Conservation (phyloP, 2,888 invertebrate species). For the Eutolmus rufibarbis region DNA sequence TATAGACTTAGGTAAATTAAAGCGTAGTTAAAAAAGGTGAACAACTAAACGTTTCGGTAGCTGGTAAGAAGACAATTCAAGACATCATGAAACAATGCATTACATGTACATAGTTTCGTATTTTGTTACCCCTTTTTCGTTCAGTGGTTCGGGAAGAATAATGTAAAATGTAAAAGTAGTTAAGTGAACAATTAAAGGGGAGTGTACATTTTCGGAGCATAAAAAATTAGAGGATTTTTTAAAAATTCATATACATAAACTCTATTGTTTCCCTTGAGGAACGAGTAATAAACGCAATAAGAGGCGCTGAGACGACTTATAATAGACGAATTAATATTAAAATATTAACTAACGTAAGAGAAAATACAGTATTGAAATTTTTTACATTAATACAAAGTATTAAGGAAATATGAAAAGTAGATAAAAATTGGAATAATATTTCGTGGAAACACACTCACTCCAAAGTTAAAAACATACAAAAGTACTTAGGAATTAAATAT, state of each 20-base stretch:
- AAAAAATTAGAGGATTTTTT: conserved; percentile 18
- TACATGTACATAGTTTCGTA: conserved; percentile 28
- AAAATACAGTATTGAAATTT: conserved; percentile 45
- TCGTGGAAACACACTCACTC: not conserved
- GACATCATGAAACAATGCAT: not conserved
- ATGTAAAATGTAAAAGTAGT: conserved; percentile 34
- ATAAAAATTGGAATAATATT: conserved; percentile 22
- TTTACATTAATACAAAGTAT: conserved; percentile 42
- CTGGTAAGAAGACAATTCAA: not conserved
- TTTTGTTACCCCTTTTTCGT: not conserved
- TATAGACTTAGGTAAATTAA: conserved; percentile 5
- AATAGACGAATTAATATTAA: conserved; percentile 30
- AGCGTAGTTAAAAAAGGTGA: conserved; percentile 5
- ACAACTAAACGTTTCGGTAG: conserved; percentile 31
- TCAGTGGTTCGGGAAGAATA: not conserved
- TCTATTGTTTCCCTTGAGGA: conserved; percentile 22
- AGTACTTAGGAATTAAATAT: conserved; percentile 16
- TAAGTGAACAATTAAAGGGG: not conserved
- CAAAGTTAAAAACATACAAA: not conserved
- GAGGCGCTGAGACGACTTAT: conserved; percentile 24
- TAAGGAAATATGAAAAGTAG: conserved; percentile 11
- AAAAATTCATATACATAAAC: conserved; percentile 24
- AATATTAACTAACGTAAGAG: conserved; percentile 10
- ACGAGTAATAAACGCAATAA: conserved; percentile 34
- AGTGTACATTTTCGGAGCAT: conserved; percentile 21